Evolutionary conservation across 2,113 vertebrate genomes (phyloP).

Genomic region (Shinisaurus crocodilurus): DNA sequence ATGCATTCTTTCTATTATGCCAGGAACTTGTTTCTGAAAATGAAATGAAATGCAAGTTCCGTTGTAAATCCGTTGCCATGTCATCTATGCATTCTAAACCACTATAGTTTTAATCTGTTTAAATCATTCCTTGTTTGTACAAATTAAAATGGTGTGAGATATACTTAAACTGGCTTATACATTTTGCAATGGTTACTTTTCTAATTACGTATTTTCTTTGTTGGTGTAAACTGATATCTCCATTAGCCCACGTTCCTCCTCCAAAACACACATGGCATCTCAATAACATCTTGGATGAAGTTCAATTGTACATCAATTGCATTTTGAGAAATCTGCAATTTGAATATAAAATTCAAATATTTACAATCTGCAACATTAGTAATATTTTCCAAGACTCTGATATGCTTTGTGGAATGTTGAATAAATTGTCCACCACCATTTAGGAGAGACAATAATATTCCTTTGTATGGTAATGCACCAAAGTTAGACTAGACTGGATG

Average conservation of each 20-base stretch:
- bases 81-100: background rate
- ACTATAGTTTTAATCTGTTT: background rate
- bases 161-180: background rate
- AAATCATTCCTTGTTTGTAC: background rate
- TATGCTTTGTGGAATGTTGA: background rate
- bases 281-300: background rate
- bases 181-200: background rate
- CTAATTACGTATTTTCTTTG: background rate
- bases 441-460: constrained; percentile 9
- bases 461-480: constrained; percentile 14
- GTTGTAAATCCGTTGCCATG: background rate
- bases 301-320: background rate
- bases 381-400: background rate
- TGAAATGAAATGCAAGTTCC: background rate
- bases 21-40: background rate
- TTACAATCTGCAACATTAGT: background rate
- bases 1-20: background rate
- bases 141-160: background rate
- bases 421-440: background rate
- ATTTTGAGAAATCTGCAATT: background rate
- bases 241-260: background rate
- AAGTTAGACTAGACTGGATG: constrained; percentile 30
- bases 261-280: background rate
- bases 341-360: background rate
- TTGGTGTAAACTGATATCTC: background rate